A percentile compares a stretch with the other conserved stretches of the same genome.
Evolutionary conservation across 2,113 vertebrate genomes (phyloP).

Genomic region (Micromys minutus): DNA sequence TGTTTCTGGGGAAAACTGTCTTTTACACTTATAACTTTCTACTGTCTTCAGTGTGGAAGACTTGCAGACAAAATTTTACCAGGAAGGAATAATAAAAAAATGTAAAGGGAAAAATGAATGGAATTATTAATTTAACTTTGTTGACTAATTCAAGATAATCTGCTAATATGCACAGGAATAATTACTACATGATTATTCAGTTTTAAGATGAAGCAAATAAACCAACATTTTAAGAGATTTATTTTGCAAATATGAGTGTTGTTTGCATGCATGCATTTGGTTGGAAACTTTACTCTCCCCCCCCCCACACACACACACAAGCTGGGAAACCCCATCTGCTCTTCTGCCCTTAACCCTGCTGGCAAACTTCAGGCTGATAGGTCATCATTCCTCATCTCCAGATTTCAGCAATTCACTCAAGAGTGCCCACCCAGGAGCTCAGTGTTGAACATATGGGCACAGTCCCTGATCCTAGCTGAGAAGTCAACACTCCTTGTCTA

Average conservation of each 20-base stretch:
- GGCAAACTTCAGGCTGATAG: too few relatives aligned
- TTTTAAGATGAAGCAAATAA: neutral
- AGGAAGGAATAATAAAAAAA: conserved; percentile 25
- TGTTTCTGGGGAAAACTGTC: neutral
- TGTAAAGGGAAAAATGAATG: neutral
- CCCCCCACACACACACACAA: too few relatives aligned
- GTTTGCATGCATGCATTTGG: neutral
- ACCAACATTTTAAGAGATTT: neutral
- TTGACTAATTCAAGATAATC: neutral
- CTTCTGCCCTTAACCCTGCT: too few relatives aligned
- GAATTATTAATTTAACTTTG: neutral
- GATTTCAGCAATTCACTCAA: too few relatives aligned
- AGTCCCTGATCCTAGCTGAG: too few relatives aligned
- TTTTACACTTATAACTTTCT: conserved; percentile 29
- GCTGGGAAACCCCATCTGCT: too few relatives aligned
- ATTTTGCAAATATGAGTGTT: neutral
- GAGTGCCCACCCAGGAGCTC: too few relatives aligned
- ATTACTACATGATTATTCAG: neutral
- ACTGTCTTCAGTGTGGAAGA: neutral
- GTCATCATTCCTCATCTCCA: too few relatives aligned
- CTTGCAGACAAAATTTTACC: conserved; percentile 29
- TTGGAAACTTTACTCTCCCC: too few relatives aligned
- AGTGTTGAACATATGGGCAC: too few relatives aligned
- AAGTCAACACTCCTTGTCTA: too few relatives aligned
- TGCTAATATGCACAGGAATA: neutral